These are phyloP conservation scores for Sinocyclocheilus anshuiensis DNA, from an alignment of 2,113 vertebrate genomes.

Conservation along the genomic window DNA sequence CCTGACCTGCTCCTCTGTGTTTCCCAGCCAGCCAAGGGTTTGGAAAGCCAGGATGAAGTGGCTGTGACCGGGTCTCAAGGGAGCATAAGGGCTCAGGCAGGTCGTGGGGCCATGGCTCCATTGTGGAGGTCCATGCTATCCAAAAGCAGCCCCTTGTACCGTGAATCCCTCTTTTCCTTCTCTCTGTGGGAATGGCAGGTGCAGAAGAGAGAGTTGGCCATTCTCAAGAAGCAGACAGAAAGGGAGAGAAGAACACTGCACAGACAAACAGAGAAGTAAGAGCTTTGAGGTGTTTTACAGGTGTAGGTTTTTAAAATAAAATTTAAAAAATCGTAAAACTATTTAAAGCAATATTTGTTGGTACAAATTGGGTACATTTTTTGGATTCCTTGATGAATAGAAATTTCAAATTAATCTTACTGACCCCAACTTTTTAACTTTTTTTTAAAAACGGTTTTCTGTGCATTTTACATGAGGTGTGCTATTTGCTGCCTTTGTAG, in stretches of 20 bases:
- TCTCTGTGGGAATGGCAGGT: conserved; percentile 75
- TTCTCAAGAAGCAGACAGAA: conserved; percentile 71
- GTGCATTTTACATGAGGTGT: neutral
- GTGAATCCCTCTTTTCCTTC: conserved; percentile 79
- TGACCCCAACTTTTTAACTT: neutral
- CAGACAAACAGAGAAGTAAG: conserved; percentile 75
- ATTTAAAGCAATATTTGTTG: neutral
- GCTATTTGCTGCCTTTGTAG: neutral
- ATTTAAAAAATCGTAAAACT: neutral
- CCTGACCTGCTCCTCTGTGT: conserved; percentile 34
- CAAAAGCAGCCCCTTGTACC: conserved; percentile 77
- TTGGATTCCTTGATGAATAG: too few relatives aligned
- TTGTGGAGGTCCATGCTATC: conserved; percentile 80
- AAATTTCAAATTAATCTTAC: neutral
- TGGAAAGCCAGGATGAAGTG: conserved; percentile 34
- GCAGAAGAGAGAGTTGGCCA: conserved; percentile 74
- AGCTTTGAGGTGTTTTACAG: conserved; percentile 29
- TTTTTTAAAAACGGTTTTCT: neutral
- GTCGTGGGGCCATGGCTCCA: conserved; percentile 70
- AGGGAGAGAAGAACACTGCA: conserved; percentile 70
- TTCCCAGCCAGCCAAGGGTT: neutral
- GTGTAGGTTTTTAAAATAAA: neutral
- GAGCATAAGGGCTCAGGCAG: neutral
- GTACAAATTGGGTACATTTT: neutral
- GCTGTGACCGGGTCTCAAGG: conserved; percentile 38